These are phyloP conservation scores for Aptenodytes forsteri DNA, from an alignment of 2,113 vertebrate genomes.

Conservation along the genomic window DNA sequence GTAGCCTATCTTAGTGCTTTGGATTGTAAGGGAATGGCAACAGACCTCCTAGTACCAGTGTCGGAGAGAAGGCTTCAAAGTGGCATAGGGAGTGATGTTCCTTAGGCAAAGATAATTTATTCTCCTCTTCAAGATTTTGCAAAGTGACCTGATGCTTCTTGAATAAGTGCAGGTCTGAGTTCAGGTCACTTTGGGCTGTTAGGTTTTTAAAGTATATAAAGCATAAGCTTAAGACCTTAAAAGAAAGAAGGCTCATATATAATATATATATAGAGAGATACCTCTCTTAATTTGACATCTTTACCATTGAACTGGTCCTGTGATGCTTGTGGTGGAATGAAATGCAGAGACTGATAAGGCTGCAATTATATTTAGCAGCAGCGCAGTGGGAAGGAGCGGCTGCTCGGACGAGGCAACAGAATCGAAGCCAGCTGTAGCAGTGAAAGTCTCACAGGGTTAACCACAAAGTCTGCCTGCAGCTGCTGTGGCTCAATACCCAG, in stretches of 20 bases:
- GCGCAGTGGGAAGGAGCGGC: neutral
- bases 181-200: neutral
- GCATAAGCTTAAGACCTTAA: neutral
- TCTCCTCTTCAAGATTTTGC: neutral
- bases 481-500: slow-evolving; percentile 54
- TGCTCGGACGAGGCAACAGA: neutral
- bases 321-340: neutral
- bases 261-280: neutral
- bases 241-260: neutral
- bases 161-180: neutral
- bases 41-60: neutral
- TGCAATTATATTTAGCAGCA: slow-evolving; percentile 29
- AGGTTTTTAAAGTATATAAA: neutral
- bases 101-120: neutral
- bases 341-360: neutral
- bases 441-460: slow-evolving; percentile 59
- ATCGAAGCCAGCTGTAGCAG: slow-evolving; percentile 40
- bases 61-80: neutral
- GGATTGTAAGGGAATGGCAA: neutral
- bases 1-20: neutral
- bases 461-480: slow-evolving; percentile 54
- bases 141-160: neutral
- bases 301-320: neutral
- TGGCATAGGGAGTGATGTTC: neutral
- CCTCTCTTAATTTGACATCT: neutral